Evolutionary conservation across 2,888 invertebrate species (phyloP).

Genomic region (Mythimna ferrago): DNA sequence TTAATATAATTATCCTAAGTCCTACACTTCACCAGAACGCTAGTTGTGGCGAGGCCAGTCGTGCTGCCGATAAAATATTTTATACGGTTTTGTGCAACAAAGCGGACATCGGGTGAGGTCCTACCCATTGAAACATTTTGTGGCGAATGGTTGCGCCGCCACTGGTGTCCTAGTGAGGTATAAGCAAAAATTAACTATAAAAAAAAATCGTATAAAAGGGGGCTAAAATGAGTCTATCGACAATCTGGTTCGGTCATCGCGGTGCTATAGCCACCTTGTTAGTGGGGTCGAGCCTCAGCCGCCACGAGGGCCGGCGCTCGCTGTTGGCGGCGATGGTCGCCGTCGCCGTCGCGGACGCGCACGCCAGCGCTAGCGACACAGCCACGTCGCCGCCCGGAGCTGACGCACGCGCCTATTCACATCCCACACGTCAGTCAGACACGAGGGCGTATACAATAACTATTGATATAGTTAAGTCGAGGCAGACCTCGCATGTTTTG

Average conservation of each 20-base stretch:
- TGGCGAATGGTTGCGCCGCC: not conserved
- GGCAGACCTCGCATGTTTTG: not conserved
- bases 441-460: not conserved
- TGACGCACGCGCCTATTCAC: constrained; percentile 76
- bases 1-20: constrained; percentile 1
- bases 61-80: not conserved
- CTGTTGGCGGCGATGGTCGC: constrained; percentile 88
- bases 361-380: constrained; percentile 82
- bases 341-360: constrained; percentile 86
- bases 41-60: not conserved
- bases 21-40: not conserved
- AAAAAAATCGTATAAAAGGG: not conserved
- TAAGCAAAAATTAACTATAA: not conserved
- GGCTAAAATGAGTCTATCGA: constrained; percentile 40
- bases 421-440: constrained; percentile 26
- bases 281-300: constrained; percentile 96
- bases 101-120: not conserved
- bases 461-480: not conserved
- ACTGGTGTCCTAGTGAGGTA: not conserved
- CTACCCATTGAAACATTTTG: not conserved
- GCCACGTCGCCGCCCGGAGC: constrained; percentile 79
- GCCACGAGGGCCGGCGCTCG: constrained; percentile 97
- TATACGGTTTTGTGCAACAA: not conserved
- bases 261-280: constrained; percentile 93
- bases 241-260: constrained; percentile 55